phyloP scores from a whole-genome alignment of 2,888 invertebrate species.

The Yponomeuta sedellus region DNA sequence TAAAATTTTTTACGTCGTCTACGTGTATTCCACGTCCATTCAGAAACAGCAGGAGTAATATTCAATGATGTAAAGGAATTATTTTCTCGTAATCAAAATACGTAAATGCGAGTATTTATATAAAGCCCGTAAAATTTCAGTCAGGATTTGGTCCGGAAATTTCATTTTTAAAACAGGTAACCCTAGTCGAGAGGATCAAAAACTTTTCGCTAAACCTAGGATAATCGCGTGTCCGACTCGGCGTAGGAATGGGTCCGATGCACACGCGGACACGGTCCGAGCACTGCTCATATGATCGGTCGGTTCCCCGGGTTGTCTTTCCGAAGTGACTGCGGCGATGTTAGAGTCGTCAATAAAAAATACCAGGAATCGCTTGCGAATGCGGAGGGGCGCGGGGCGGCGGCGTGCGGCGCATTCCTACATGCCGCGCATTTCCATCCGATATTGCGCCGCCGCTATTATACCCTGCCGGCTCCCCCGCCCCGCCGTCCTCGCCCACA shows the following conservation, averaged over 20 bases:
- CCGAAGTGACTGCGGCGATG: not conserved
- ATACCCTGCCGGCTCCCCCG: slow-evolving; percentile 57
- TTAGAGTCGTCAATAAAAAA: slow-evolving; percentile 74
- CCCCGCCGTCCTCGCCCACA: slow-evolving; percentile 44
- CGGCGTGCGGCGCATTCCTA: slow-evolving; percentile 73
- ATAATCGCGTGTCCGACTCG: not conserved
- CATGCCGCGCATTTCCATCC: slow-evolving; percentile 77
- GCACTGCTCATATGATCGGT: not conserved
- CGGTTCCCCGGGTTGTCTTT: slow-evolving; percentile 1
- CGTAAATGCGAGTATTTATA: too few relatives aligned
- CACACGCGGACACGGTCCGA: not conserved
- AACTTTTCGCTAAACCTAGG: not conserved
- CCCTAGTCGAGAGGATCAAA: not conserved
- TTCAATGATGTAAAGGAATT: too few relatives aligned
- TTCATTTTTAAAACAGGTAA: too few relatives aligned
- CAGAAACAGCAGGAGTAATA: too few relatives aligned
- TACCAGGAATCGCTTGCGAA: slow-evolving; percentile 72
- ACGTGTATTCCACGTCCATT: too few relatives aligned
- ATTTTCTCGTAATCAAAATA: too few relatives aligned
- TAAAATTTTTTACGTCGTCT: too few relatives aligned
- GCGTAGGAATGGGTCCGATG: not conserved
- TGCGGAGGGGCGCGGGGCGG: slow-evolving; percentile 49
- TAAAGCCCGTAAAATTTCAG: too few relatives aligned
- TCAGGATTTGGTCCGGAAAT: too few relatives aligned
- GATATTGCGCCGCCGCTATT: slow-evolving; percentile 73